phyloP scores from a whole-genome alignment of 2,888 invertebrate species.

The Hermaeophaga mercurialis region DNA sequence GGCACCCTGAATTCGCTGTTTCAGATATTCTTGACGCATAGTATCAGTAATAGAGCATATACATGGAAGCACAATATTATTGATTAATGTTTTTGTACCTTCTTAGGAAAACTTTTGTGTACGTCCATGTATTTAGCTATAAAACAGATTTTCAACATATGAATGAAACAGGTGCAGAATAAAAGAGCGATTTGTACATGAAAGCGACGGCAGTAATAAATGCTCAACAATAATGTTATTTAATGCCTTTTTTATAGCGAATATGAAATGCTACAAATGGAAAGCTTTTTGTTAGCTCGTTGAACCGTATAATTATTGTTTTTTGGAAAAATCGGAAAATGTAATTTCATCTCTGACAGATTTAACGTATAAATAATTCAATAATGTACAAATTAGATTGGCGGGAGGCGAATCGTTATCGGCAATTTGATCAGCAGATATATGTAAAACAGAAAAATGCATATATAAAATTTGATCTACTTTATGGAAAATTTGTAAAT shows the following conservation, averaged over 20 bases:
- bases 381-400: not conserved
- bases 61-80: too few species aligned
- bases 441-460: too few species aligned
- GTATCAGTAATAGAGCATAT: too few species aligned
- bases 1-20: too few species aligned
- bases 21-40: too few species aligned
- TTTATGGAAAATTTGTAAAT: too few species aligned
- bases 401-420: too few species aligned
- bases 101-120: too few species aligned
- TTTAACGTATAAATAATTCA: not conserved
- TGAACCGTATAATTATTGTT: conserved; percentile 4
- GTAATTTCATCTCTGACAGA: conserved; percentile 14
- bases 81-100: too few species aligned
- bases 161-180: conserved; percentile 1
- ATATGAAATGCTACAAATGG: conserved; percentile 11
- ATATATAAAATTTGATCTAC: too few species aligned
- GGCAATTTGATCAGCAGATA: too few species aligned
- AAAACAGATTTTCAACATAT: not conserved
- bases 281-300: conserved; percentile 7
- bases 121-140: not conserved
- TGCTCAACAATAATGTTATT: conserved; percentile 4
- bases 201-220: not conserved
- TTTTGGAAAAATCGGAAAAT: conserved; percentile 4
- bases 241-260: conserved; percentile 7
- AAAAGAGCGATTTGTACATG: not conserved